Conservation (phyloP, 2,797 vertebrate genomes). For the Gouania willdenowi region DNA sequence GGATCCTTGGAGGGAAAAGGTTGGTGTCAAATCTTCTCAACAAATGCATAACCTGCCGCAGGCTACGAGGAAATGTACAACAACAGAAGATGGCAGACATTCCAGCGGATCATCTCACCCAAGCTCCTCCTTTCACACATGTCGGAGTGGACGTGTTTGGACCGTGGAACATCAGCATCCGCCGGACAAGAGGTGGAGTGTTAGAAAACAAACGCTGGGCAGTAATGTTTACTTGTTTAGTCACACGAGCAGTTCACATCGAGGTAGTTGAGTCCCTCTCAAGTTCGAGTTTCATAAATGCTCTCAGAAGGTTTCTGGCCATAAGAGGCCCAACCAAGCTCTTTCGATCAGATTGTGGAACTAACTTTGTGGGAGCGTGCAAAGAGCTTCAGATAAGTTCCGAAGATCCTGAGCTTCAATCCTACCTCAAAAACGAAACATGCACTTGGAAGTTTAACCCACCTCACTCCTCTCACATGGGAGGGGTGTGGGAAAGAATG, state of each 20-base stretch:
- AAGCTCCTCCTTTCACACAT: not conserved
- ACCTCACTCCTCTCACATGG: no score
- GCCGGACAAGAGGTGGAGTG: not conserved
- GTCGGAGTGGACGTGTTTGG: slow-evolving; percentile 1
- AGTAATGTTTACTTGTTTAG: not conserved
- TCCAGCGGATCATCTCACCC: not conserved
- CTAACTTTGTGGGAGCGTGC: slow-evolving; percentile 3
- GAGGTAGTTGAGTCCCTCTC: slow-evolving; percentile 2
- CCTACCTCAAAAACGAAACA: no score
- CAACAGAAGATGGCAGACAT: slow-evolving; percentile 2
- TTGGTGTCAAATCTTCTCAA: not conserved
- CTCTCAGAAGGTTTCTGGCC: not conserved
- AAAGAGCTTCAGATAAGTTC: slow-evolving; percentile 1
- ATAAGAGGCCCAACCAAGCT: slow-evolving; percentile 3
- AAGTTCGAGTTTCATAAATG: slow-evolving; percentile 7
- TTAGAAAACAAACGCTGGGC: not conserved
- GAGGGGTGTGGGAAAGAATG: no score
- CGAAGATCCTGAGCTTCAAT: no score
- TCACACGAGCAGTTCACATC: slow-evolving; percentile 2
- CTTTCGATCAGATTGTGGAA: not conserved
- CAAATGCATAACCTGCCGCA: not conserved
- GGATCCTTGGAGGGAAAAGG: slow-evolving; percentile 3
- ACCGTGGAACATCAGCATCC: not conserved
- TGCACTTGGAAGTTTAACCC: no score
- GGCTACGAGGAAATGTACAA: not conserved